Percentiles rank a stretch among this genome's conserved stretches.
Evolutionary conservation across 2,113 vertebrate genomes (phyloP).

Genomic region (Polypterus bichir): DNA sequence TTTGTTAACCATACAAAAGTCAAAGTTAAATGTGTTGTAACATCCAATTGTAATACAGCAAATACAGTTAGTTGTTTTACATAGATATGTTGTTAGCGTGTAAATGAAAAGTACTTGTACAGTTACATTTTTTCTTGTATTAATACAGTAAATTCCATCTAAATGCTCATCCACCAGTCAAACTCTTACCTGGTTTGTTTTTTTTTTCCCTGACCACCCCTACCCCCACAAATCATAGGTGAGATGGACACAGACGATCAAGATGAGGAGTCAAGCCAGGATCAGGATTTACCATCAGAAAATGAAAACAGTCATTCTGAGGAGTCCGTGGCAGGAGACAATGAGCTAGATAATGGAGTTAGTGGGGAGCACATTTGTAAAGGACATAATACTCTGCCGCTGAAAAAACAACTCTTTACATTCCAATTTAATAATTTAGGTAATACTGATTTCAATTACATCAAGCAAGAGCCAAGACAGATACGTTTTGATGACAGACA

Average conservation of each 20-base stretch:
- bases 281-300: constrained; percentile 93
- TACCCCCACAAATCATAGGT: constrained; percentile 40
- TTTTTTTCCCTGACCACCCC: neutral
- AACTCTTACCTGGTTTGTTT: too few relatives aligned
- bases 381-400: constrained; percentile 51
- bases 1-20: too few relatives aligned
- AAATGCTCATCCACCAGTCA: too few relatives aligned
- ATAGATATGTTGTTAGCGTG: too few relatives aligned
- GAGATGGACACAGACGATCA: constrained; percentile 97
- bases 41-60: too few relatives aligned
- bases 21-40: too few relatives aligned
- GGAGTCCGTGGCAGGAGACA: constrained; percentile 89
- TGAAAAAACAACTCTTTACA: constrained; percentile 85
- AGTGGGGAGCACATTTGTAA: constrained; percentile 71
- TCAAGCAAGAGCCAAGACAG: constrained; percentile 84
- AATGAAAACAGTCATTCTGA: constrained; percentile 95
- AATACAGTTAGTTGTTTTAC: too few relatives aligned
- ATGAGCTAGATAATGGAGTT: constrained; percentile 87
- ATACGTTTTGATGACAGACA: constrained; percentile 92
- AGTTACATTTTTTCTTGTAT: too few relatives aligned
- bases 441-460: constrained; percentile 80
- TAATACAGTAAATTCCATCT: too few relatives aligned
- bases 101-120: too few relatives aligned
- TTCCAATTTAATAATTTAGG: constrained; percentile 98
- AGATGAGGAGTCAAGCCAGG: constrained; percentile 94